Percentiles rank a stretch among this genome's conserved stretches.
These are phyloP conservation scores for Rana temporaria DNA, from an alignment of 2,113 vertebrate species.

Conservation along the genomic window DNA sequence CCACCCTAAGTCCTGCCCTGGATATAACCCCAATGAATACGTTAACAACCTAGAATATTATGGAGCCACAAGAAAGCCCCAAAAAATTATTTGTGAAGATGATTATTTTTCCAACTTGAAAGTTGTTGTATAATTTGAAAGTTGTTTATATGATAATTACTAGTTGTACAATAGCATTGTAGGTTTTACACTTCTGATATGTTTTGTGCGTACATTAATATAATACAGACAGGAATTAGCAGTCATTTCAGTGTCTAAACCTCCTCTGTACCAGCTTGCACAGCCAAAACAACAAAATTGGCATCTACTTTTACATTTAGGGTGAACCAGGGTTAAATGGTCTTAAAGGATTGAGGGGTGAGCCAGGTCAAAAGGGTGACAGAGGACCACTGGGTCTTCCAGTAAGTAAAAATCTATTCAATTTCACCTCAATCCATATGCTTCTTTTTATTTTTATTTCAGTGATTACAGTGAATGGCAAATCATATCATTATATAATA, in stretches of 20 bases:
- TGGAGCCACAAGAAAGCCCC: too few species aligned
- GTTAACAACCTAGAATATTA: too few species aligned
- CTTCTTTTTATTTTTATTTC: constrained; percentile 66
- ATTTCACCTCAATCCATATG: constrained; percentile 71
- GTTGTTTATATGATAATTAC: too few species aligned
- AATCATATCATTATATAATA: constrained; percentile 25
- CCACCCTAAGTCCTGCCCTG: too few species aligned
- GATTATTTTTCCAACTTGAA: too few species aligned
- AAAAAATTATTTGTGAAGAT: too few species aligned
- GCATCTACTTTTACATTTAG: constrained; percentile 85
- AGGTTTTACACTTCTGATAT: not conserved
- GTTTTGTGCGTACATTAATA: constrained; percentile 23
- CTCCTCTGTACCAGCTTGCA: constrained; percentile 73
- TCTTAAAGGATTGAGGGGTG: constrained; percentile 93
- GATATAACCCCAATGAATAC: too few species aligned
- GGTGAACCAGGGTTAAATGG: constrained; percentile 96
- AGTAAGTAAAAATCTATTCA: constrained; percentile 88
- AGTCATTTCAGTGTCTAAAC: constrained; percentile 67
- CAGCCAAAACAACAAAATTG: constrained; percentile 72
- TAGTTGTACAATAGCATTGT: too few species aligned
- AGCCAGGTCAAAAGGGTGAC: constrained; percentile 97
- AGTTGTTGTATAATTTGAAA: too few species aligned
- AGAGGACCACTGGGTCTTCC: constrained; percentile 98
- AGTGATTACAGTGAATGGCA: constrained; percentile 25
- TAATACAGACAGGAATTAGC: constrained; percentile 73